A percentile compares a stretch with the other conserved stretches of the same genome.
phyloP scores from a whole-genome alignment of 2,797 vertebrate genomes.

The Etheostoma perlongum region DNA sequence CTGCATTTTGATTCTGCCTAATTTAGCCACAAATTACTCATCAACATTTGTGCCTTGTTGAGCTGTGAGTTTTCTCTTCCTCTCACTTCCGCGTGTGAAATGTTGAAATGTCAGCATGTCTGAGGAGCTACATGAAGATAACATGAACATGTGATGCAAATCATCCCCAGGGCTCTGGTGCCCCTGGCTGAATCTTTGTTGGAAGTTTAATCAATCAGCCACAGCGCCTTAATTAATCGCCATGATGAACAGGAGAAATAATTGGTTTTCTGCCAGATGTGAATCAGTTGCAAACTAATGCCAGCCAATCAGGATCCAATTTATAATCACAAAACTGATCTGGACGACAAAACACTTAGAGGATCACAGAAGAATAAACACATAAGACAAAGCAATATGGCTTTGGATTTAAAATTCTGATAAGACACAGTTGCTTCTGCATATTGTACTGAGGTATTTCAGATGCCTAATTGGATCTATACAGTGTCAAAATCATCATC shows the following conservation, averaged over 20 bases:
- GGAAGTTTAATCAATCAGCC: constrained; percentile 81
- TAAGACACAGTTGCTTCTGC: constrained; percentile 11
- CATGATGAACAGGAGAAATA: constrained; percentile 80
- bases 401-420: constrained; percentile 44
- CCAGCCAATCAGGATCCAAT: constrained; percentile 70
- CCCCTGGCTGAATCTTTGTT: constrained; percentile 64
- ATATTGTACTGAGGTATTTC: constrained; percentile 2
- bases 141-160: constrained; percentile 60
- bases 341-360: constrained; percentile 62
- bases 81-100: constrained; percentile 14
- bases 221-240: constrained; percentile 78
- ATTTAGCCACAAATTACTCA: constrained; percentile 55
- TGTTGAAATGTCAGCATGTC: constrained; percentile 34
- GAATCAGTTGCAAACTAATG: constrained; percentile 72
- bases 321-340: constrained; percentile 70
- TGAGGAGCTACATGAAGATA: constrained; percentile 52
- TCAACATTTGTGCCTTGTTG: constrained; percentile 48
- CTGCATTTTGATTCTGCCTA: constrained; percentile 56
- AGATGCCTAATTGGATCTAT: constrained; percentile 38
- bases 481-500: constrained; percentile 20
- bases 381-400: constrained; percentile 54
- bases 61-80: constrained; percentile 30
- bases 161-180: constrained; percentile 48
- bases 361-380: constrained; percentile 61
- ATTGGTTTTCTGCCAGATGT: constrained; percentile 82